These are phyloP conservation scores for Onychomys leucogaster DNA, from an alignment of 2,797 vertebrate genomes.

Conservation along the genomic window DNA sequence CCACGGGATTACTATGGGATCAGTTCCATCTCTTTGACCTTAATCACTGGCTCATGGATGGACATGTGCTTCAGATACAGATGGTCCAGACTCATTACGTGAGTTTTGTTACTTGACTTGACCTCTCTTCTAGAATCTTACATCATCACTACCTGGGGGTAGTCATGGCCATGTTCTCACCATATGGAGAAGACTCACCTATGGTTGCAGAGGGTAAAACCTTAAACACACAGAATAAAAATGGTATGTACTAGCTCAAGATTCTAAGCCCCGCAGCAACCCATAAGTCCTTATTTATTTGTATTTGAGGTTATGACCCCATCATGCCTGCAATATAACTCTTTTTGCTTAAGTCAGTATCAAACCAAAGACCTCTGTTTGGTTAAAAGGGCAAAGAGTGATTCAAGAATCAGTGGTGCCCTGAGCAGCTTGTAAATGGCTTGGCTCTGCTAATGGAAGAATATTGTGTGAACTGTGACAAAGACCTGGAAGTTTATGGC, in stretches of 20 bases:
- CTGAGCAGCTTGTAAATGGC: background rate
- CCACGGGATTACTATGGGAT: background rate
- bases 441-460: background rate
- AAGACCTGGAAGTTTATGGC: background rate
- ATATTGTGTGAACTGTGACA: background rate
- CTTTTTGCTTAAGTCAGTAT: background rate
- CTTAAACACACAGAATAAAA: background rate
- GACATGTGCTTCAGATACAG: background rate
- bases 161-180: background rate
- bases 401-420: background rate
- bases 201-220: background rate
- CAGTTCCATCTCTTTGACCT: background rate
- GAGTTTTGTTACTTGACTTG: background rate
- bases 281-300: background rate
- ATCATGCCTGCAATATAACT: background rate
- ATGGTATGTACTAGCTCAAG: background rate
- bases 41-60: background rate
- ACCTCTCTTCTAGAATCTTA: background rate
- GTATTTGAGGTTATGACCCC: background rate
- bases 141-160: background rate
- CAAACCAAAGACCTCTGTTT: background rate
- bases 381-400: background rate
- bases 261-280: background rate
- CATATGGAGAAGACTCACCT: background rate
- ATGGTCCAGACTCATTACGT: background rate